Evolutionary conservation across 2,113 vertebrate species (phyloP).

Genomic region (Piaya cayana): DNA sequence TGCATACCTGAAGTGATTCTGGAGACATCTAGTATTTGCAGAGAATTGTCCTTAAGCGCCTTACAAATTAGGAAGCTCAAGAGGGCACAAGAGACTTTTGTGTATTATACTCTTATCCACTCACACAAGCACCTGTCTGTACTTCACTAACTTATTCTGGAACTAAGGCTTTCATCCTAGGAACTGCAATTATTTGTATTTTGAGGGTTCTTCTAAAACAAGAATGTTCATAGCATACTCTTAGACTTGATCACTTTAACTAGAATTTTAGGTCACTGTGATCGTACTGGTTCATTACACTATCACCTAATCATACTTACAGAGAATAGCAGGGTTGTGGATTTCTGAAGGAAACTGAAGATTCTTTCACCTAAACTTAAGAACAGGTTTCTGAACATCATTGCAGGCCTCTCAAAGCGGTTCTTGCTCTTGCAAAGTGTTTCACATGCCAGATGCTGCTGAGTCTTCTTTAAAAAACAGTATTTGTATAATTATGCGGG

Average conservation of each 20-base stretch:
- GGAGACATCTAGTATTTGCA: background rate
- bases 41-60: background rate
- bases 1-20: background rate
- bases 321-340: background rate
- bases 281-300: background rate
- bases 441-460: background rate
- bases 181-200: background rate
- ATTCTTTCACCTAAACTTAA: background rate
- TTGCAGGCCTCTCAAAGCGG: background rate
- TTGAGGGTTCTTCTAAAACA: background rate
- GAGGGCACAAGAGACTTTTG: background rate
- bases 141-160: background rate
- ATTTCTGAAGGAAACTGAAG: background rate
- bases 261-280: background rate
- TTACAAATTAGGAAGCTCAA: background rate
- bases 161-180: background rate
- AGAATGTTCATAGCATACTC: background rate
- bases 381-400: background rate
- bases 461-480: background rate
- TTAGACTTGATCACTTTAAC: background rate
- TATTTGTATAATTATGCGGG: background rate
- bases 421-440: background rate
- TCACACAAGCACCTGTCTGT: background rate
- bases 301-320: accelerated
- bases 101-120: background rate